A percentile compares a stretch with the other conserved stretches of the same genome.
These are phyloP conservation scores for Nyctibius bracteatus DNA, from an alignment of 2,113 vertebrate species.

Conservation along the genomic window DNA sequence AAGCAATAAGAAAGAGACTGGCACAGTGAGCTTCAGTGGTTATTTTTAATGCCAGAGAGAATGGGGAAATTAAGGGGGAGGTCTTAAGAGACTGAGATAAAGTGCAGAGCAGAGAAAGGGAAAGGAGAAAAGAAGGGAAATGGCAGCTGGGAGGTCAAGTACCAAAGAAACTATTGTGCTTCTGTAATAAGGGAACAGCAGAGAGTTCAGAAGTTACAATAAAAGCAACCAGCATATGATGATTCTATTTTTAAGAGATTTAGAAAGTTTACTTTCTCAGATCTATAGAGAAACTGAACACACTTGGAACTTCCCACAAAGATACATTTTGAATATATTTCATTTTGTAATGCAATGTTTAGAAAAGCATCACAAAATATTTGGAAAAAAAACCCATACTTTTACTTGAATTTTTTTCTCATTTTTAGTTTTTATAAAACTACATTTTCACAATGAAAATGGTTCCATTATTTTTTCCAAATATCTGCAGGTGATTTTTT, in stretches of 20 bases:
- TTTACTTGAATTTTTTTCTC: neutral
- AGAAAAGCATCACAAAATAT: neutral
- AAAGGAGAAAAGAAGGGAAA: constrained; percentile 5
- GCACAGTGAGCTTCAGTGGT: neutral
- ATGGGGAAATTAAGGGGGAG: neutral
- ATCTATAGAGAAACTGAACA: neutral
- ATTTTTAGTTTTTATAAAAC: neutral
- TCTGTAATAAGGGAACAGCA: neutral
- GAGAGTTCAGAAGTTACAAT: neutral
- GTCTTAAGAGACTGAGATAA: neutral
- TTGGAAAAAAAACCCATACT: neutral
- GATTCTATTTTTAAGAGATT: neutral
- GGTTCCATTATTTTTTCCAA: neutral
- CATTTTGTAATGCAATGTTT: neutral
- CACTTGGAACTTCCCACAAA: neutral
- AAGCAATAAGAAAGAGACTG: neutral
- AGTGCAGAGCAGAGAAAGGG: neutral
- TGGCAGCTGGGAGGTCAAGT: neutral
- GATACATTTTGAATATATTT: neutral
- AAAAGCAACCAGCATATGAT: neutral
- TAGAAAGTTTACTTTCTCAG: neutral
- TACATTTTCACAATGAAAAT: neutral
- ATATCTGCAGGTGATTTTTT: neutral
- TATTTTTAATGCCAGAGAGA: neutral
- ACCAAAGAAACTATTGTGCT: neutral